Base-by-base conservation (phyloP, 1,140 invertebrate species). In the Drosophila ironensis region DNA sequence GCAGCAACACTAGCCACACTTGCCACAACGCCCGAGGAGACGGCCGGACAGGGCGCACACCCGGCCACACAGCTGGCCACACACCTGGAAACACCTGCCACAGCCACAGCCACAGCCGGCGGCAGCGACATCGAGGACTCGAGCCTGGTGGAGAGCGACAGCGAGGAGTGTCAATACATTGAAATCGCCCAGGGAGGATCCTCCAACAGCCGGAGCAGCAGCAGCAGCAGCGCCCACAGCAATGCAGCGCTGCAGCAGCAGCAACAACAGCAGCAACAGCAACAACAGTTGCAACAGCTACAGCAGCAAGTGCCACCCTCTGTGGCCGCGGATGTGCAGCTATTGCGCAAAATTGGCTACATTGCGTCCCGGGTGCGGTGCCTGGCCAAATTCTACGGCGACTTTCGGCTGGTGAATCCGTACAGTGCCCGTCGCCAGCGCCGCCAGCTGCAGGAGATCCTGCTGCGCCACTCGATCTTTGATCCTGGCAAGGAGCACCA, bases 311-410 rank as follows among this genome's bases (percentile, higher is more conserved):
- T 25, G 22, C 12, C 35, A 47, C 33, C 38, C 11, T 40, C 52
- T 24, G 63, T 57, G 20, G 47, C 68, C 37, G 57, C 72, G 24
- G 88, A 89, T 84, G 88, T 88, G 9, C 77, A 84, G 19, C 28
- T 89, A 35, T 44, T 89, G 42, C 77, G 77, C 3, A 84, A 88
- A 28, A 88, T 89, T 37, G 88, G 88, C 45, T 89, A 88, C 16
- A 89, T 89, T 54, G 88, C 88, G 7, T 89, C 88, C 4, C 50
- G 87, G 0, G 82, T 89, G 11, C 88, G 88, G 9, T 75, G 77
- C 9, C 38, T 89, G 38, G 67, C 82, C n/a, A 81, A 88, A 38
- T 81, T 72, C 22, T 89, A 89, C 64, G 81, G 74, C 11, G 86
- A 89, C 17, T 89, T 89, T 20, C 77, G 52, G 0, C 44, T 89